Conservation (phyloP, 2,888 invertebrate species). For the Microctonus aethiopoides region DNA sequence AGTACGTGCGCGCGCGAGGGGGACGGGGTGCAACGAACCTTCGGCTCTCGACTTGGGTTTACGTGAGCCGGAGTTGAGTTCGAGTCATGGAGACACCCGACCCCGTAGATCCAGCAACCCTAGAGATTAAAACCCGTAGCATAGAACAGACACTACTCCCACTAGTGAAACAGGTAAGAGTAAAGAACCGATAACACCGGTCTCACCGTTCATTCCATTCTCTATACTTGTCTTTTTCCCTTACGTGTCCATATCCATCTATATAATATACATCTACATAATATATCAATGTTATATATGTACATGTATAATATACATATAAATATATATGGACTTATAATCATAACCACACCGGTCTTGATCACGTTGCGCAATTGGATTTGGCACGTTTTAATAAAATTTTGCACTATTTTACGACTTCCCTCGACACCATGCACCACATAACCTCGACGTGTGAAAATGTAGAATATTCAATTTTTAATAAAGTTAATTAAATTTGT, state of each 20-base stretch:
- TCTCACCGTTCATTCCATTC: constrained; percentile 9
- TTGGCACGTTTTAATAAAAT: constrained; percentile 11
- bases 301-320: too few relatives aligned
- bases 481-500: neutral
- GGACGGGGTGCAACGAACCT: constrained; percentile 62
- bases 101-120: constrained; percentile 71
- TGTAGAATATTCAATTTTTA: neutral
- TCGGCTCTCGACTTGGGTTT: constrained; percentile 60
- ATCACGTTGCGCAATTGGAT: constrained; percentile 21
- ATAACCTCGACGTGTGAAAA: constrained; percentile 5
- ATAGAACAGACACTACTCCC: constrained; percentile 94
- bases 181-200: constrained; percentile 12
- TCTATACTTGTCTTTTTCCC: constrained; percentile 1
- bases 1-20: constrained; percentile 33
- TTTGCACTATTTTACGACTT: constrained; percentile 16
- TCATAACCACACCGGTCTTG: constrained; percentile 7
- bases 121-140: constrained; percentile 93
- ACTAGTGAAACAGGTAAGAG: constrained; percentile 90
- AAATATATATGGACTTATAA: neutral
- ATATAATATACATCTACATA: neutral
- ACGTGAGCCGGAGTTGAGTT: constrained; percentile 62
- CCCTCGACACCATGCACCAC: constrained; percentile 7
- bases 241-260: neutral
- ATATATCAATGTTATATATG: too few relatives aligned
- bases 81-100: constrained; percentile 74